A percentile compares a stretch with the other conserved stretches of the same genome.
phyloP scores from a whole-genome alignment of 1,140 invertebrate species.

The Cydia fagiglandana region DNA sequence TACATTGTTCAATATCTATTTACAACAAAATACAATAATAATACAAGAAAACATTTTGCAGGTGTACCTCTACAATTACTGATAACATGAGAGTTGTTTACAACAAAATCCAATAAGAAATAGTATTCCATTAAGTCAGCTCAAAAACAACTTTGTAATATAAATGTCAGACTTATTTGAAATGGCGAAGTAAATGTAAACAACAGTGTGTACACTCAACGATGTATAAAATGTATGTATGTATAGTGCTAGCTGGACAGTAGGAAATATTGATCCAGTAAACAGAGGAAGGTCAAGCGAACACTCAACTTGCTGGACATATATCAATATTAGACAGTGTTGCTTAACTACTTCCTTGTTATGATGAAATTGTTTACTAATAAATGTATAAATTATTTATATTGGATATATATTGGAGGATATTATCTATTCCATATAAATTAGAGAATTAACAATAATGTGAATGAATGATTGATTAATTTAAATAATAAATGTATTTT shows the following conservation, averaged over 20 bases:
- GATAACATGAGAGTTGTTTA: slow-evolving; percentile 15
- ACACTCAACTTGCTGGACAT: not conserved
- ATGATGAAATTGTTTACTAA: slow-evolving; percentile 20
- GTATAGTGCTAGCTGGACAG: slow-evolving; percentile 14
- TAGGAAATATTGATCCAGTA: slow-evolving; percentile 28
- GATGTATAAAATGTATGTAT: slow-evolving; percentile 35
- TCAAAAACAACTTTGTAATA: not conserved
- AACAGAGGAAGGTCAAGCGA: slow-evolving; percentile 28
- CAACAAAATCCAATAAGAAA: not conserved
- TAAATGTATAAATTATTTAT: slow-evolving; percentile 23
- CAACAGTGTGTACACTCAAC: slow-evolving; percentile 26
- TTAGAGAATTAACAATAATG: no score
- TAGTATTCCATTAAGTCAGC: not conserved
- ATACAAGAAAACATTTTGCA: slow-evolving; percentile 24
- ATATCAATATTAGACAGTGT: slow-evolving; percentile 13
- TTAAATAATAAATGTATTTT: no score
- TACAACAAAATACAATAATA: not conserved
- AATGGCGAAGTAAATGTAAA: slow-evolving; percentile 7
- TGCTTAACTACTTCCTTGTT: slow-evolving; percentile 26
- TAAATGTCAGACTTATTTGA: not conserved
- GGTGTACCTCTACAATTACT: slow-evolving; percentile 9
- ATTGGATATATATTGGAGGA: no score
- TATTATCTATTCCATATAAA: not conserved
- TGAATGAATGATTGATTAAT: no score
- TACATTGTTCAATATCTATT: not conserved